phyloP scores from a whole-genome alignment of 2,797 vertebrate genomes.

The Sparus aurata region DNA sequence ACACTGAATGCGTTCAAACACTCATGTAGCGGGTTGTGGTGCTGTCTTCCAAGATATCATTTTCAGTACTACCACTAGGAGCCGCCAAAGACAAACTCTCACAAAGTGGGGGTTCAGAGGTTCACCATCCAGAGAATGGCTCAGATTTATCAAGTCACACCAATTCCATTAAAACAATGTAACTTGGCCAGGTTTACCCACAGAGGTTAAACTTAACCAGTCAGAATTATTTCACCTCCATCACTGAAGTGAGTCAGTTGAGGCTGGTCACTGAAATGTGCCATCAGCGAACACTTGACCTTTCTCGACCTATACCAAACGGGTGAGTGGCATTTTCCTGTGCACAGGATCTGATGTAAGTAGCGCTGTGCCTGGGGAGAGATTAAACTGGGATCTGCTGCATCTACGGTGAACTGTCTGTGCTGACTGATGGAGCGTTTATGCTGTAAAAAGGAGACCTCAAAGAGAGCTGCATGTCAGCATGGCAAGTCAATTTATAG shows the following conservation, averaged over 20 bases:
- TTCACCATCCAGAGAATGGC: neutral
- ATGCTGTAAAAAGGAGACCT: conserved; percentile 68
- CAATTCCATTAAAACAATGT: neutral
- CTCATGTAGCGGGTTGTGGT: neutral
- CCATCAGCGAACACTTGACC: conserved; percentile 2
- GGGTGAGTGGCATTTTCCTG: conserved; percentile 8
- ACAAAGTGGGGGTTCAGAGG: neutral
- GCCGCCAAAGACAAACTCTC: conserved; percentile 11
- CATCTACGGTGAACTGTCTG: conserved; percentile 59
- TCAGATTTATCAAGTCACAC: neutral
- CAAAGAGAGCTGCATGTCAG: conserved; percentile 74
- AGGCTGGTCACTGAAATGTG: neutral
- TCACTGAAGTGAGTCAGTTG: neutral
- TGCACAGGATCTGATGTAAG: conserved; percentile 35
- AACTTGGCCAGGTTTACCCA: neutral
- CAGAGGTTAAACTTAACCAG: neutral
- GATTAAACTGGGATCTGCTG: conserved; percentile 57
- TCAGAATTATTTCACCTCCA: neutral
- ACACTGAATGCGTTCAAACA: neutral
- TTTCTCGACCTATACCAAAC: neutral
- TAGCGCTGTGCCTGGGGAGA: conserved; percentile 50
- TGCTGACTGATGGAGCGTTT: conserved; percentile 70
- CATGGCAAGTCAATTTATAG: conserved; percentile 75
- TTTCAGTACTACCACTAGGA: neutral
- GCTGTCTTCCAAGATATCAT: neutral